Evolutionary conservation across 1,140 invertebrate species (phyloP).

Genomic region (Cherax destructor): DNA sequence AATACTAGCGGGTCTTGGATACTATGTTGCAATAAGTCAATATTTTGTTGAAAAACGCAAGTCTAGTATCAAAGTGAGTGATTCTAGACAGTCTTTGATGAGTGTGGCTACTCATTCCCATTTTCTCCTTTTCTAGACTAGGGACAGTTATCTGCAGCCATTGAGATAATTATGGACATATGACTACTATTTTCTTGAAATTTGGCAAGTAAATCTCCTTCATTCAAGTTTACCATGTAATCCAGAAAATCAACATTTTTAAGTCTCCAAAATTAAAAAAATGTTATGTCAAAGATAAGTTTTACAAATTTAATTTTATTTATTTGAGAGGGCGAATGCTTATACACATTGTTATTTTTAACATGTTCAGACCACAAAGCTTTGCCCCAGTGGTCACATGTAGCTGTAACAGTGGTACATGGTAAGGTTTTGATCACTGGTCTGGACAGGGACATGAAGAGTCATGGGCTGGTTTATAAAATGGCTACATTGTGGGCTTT

Average conservation of each 20-base stretch:
- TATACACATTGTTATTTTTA: neutral
- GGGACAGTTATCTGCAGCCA: constrained; percentile 17
- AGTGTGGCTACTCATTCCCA: neutral
- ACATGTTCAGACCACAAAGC: constrained; percentile 5
- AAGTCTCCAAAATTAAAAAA: neutral
- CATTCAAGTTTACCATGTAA: neutral
- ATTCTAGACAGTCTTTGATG: neutral
- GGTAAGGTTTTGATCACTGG: neutral
- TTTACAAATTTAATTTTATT: neutral
- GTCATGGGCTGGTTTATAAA: constrained; percentile 2
- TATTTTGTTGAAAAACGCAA: neutral
- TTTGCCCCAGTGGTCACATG: neutral
- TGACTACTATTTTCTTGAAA: neutral
- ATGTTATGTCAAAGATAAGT: neutral
- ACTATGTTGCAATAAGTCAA: constrained; percentile 26
- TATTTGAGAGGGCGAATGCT: neutral
- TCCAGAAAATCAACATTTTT: neutral
- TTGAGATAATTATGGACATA: constrained; percentile 20
- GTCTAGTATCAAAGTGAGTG: neutral
- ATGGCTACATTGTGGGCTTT: neutral
- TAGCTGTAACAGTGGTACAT: neutral
- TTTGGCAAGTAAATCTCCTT: neutral
- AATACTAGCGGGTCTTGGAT: constrained; percentile 18
- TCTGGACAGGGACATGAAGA: neutral
- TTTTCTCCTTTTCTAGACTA: constrained; percentile 18